These are phyloP conservation scores for Polymixis lichenea DNA, from an alignment of 2,888 invertebrate species.

Conservation along the genomic window DNA sequence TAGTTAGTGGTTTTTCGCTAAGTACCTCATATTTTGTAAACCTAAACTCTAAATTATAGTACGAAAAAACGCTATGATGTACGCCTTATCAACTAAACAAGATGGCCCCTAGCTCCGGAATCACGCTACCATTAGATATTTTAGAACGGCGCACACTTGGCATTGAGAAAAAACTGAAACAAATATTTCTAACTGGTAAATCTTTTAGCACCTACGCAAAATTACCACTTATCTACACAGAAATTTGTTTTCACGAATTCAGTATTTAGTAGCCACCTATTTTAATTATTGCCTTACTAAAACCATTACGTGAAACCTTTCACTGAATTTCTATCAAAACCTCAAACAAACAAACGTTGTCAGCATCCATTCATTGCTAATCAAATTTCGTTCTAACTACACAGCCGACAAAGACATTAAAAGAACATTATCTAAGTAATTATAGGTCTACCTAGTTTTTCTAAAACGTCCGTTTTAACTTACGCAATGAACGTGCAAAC, in stretches of 20 bases:
- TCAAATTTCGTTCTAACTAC: conserved; percentile 2
- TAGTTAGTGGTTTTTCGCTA: neutral
- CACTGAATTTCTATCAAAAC: neutral
- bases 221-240: neutral
- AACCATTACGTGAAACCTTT: conserved; percentile 1
- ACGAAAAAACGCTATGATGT: neutral
- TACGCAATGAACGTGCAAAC: neutral
- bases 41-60: neutral
- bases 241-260: neutral
- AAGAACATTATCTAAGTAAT: conserved; percentile 1
- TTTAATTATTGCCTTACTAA: neutral
- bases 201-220: neutral
- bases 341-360: neutral
- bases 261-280: neutral
- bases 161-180: neutral
- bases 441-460: neutral
- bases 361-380: neutral
- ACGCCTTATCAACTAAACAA: neutral
- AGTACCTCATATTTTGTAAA: neutral
- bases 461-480: neutral
- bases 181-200: neutral
- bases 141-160: neutral
- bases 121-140: neutral
- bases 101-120: neutral
- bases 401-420: conserved; percentile 5